Percentiles rank a stretch among this genome's conserved stretches.
These are phyloP conservation scores for Junonia oenone DNA, from an alignment of 2,888 invertebrate species.

Conservation along the genomic window DNA sequence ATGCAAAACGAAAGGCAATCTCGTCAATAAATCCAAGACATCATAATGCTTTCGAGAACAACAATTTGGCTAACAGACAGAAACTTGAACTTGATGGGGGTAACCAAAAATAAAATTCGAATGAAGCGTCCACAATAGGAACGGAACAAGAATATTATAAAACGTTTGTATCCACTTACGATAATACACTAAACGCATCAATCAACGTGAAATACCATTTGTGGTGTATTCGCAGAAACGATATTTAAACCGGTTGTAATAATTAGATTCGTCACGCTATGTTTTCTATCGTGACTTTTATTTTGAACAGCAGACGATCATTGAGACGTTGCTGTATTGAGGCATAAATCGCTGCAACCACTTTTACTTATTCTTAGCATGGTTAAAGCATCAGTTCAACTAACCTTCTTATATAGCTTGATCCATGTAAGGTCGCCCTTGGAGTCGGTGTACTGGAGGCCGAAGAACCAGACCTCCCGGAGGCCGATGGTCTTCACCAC, in stretches of 20 bases:
- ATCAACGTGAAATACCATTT: slow-evolving; percentile 7
- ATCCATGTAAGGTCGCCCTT: slow-evolving; percentile 99
- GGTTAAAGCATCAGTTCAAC: slow-evolving; percentile 38
- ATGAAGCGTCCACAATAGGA: neutral
- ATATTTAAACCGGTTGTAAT: neutral
- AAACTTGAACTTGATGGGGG: slow-evolving; percentile 58
- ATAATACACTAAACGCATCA: slow-evolving; percentile 5
- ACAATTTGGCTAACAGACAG: slow-evolving; percentile 22
- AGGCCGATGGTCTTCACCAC: slow-evolving; percentile 99
- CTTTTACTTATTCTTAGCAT: neutral
- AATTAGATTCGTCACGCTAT: slow-evolving; percentile 2
- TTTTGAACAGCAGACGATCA: neutral
- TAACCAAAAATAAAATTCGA: slow-evolving; percentile 50
- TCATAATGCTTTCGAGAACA: slow-evolving; percentile 41
- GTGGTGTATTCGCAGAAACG: neutral
- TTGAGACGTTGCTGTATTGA: neutral
- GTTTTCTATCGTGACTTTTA: neutral
- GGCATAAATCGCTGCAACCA: neutral
- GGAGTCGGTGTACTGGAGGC: slow-evolving; percentile 98
- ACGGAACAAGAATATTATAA: neutral
- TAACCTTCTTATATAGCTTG: slow-evolving; percentile 99
- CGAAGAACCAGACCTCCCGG: slow-evolving; percentile 99
- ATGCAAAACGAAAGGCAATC: slow-evolving; percentile 13
- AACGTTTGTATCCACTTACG: neutral
- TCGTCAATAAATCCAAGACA: slow-evolving; percentile 22